These are phyloP conservation scores for Danio tinwini DNA, from an alignment of 2,797 vertebrate genomes.

Conservation along the genomic window DNA sequence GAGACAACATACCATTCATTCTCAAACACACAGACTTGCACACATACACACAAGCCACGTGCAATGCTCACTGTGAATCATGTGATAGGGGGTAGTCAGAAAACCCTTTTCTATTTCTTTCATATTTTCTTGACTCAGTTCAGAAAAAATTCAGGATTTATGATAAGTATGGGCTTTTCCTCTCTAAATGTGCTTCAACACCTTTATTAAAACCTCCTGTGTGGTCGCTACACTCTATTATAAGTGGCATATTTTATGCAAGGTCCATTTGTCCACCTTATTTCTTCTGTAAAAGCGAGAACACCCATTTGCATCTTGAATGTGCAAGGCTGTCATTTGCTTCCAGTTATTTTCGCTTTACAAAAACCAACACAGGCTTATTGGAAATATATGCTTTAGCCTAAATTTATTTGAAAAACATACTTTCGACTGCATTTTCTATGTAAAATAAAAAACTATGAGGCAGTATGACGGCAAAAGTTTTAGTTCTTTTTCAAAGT, in stretches of 20 bases:
- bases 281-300: not conserved
- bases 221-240: not conserved
- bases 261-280: not conserved
- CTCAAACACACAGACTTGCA: constrained; percentile 35
- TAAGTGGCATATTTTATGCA: not conserved
- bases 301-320: not conserved
- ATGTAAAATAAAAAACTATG: too few relatives aligned
- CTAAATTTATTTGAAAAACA: too few relatives aligned
- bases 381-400: too few relatives aligned
- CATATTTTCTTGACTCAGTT: not conserved
- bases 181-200: not conserved
- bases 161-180: not conserved
- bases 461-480: too few relatives aligned
- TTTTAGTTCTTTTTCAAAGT: too few relatives aligned
- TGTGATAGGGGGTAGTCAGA: constrained; percentile 65
- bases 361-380: too few relatives aligned
- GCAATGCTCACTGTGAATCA: constrained; percentile 67
- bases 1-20: constrained; percentile 48
- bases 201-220: constrained; percentile 31
- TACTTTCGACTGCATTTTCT: too few relatives aligned
- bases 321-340: not conserved
- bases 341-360: not conserved
- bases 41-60: constrained; percentile 65
- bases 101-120: constrained; percentile 44
- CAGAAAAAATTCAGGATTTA: not conserved